Evolutionary conservation across 2,888 invertebrate species (phyloP).

Genomic region (Lamellibrachia satsuma): DNA sequence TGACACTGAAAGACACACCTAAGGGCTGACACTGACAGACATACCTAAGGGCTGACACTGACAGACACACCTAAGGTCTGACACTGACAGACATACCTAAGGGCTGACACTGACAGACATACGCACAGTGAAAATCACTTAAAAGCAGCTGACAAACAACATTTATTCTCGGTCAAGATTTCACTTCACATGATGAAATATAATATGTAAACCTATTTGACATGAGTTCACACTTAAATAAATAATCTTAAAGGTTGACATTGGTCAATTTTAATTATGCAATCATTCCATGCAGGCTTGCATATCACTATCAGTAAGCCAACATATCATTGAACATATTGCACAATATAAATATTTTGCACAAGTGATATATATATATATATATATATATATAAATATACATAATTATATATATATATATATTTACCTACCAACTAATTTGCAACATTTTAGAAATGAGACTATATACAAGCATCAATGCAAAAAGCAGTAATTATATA

Average conservation of each 20-base stretch:
- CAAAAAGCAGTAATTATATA: not conserved
- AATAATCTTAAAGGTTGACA: not conserved
- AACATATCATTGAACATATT: not conserved
- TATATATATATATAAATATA: too few relatives aligned
- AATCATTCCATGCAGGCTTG: not conserved
- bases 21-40: too few relatives aligned
- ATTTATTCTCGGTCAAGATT: not conserved
- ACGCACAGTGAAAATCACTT: not conserved
- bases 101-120: not conserved
- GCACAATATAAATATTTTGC: conserved; percentile 1
- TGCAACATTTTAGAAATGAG: not conserved
- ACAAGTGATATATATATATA: not conserved
- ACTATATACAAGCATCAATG: not conserved
- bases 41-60: too few relatives aligned
- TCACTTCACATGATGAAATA: not conserved
- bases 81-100: not conserved
- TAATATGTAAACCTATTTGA: not conserved
- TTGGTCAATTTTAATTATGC: not conserved
- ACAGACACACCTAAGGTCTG: not conserved
- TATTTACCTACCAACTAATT: not conserved
- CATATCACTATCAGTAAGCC: not conserved
- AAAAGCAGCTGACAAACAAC: not conserved
- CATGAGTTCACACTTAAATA: not conserved
- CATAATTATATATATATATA: not conserved
- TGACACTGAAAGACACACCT: too few relatives aligned